phyloP scores from a whole-genome alignment of 2,888 invertebrate genomes.

The Heliconius sara region DNA sequence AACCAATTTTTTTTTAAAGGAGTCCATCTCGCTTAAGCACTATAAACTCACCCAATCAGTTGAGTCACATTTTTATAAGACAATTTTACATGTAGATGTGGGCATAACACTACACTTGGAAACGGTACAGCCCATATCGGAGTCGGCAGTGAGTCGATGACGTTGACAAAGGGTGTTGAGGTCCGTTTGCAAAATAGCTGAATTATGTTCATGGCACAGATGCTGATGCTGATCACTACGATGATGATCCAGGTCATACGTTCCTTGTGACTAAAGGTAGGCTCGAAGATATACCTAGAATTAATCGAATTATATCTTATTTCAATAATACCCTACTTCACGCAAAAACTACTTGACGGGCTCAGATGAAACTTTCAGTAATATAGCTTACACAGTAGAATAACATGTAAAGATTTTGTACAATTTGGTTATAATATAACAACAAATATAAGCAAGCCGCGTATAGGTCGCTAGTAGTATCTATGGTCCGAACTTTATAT shows the following conservation, averaged over 20 bases:
- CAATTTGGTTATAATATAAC: too few species aligned
- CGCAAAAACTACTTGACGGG: too few species aligned
- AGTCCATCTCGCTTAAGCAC: neutral
- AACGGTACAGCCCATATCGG: constrained; percentile 80
- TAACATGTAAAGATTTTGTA: too few species aligned
- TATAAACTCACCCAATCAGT: constrained; percentile 62
- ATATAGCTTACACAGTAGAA: too few species aligned
- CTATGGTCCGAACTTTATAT: too few species aligned
- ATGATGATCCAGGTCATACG: constrained; percentile 72
- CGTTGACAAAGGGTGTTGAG: constrained; percentile 76
- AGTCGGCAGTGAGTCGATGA: constrained; percentile 75
- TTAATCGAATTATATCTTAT: neutral
- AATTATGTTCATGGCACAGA: constrained; percentile 72
- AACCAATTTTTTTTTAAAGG: too few species aligned
- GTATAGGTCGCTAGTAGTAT: too few species aligned
- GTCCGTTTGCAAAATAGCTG: constrained; percentile 73
- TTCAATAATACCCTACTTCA: neutral
- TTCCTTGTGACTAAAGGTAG: constrained; percentile 70
- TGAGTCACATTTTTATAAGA: constrained; percentile 67
- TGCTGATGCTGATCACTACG: constrained; percentile 68
- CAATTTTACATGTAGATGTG: constrained; percentile 72
- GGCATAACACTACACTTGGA: constrained; percentile 76
- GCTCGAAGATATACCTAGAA: constrained; percentile 75
- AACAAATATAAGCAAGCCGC: too few species aligned
- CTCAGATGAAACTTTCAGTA: too few species aligned